A percentile compares a stretch with the other conserved stretches of the same genome.
These are phyloP conservation scores for Stenodema calcarata DNA, from an alignment of 2,888 invertebrate genomes.

Conservation along the genomic window DNA sequence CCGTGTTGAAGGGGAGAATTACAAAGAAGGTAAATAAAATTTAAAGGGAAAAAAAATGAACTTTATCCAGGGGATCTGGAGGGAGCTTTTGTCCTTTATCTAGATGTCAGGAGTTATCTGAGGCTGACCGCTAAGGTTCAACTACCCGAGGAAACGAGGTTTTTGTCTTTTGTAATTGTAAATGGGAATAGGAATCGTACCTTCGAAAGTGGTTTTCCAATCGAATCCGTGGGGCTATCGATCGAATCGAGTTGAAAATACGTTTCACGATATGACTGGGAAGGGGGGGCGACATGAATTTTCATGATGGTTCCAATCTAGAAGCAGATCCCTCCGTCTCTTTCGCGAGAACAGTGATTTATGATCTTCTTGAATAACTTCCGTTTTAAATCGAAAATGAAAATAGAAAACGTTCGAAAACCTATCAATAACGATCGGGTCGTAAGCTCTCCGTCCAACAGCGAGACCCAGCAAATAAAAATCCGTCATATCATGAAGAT, in stretches of 20 bases:
- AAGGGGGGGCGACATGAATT: neutral
- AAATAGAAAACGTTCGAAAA: conserved; percentile 1
- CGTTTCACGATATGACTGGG: neutral
- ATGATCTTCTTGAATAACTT: neutral
- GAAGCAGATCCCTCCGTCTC: neutral
- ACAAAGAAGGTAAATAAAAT: neutral
- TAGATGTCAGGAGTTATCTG: neutral
- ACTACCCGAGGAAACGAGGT: neutral
- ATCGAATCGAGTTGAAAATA: neutral
- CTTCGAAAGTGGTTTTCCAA: neutral
- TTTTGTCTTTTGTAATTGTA: neutral
- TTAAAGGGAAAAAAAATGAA: no score
- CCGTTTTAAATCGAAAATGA: neutral
- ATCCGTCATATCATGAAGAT: neutral
- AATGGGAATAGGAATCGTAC: neutral
- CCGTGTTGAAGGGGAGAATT: neutral
- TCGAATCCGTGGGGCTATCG: neutral
- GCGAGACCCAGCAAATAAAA: neutral
- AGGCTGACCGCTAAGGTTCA: neutral
- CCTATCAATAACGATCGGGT: neutral
- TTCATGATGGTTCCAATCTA: neutral
- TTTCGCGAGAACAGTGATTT: neutral
- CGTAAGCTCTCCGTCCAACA: neutral
- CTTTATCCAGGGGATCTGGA: neutral
- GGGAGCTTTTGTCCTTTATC: neutral